Evolutionary conservation across 2,797 vertebrate genomes (phyloP).

Genomic region (Anniella stebbinsi): DNA sequence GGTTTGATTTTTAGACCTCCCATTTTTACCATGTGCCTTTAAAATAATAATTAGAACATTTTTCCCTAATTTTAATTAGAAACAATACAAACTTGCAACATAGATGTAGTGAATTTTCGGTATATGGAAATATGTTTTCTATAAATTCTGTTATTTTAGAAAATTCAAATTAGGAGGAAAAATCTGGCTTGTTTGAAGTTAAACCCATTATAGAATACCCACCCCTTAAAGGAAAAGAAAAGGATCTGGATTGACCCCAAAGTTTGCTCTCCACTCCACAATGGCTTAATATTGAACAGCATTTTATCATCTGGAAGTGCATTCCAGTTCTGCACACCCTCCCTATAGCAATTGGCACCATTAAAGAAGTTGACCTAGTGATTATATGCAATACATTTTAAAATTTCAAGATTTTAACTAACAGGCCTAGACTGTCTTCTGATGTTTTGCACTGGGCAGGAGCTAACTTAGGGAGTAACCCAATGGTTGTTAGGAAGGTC

Average conservation of each 20-base stretch:
- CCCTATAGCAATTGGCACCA: background rate
- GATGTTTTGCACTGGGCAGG: background rate
- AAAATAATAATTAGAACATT: slow-evolving; percentile 12
- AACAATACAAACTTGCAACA: background rate
- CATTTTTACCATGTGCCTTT: background rate
- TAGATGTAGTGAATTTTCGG: background rate
- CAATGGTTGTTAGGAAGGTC: background rate
- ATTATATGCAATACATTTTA: background rate
- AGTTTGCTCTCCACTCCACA: background rate
- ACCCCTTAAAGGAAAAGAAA: background rate
- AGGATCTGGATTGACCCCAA: too few relatives aligned
- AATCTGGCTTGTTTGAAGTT: background rate
- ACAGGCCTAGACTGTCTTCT: slow-evolving; percentile 42
- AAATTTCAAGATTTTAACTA: background rate
- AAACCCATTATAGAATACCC: background rate
- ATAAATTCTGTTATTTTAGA: background rate
- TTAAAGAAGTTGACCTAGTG: background rate
- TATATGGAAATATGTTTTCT: background rate
- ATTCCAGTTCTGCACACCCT: background rate
- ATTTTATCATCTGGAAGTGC: background rate
- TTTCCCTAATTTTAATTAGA: too few relatives aligned
- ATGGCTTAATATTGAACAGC: background rate
- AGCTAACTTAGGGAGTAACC: background rate
- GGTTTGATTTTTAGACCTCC: background rate
- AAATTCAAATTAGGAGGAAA: slow-evolving; percentile 48